Base-by-base conservation (phyloP, 2,797 vertebrate species). In the Hapalemur alaotrensis region DNA sequence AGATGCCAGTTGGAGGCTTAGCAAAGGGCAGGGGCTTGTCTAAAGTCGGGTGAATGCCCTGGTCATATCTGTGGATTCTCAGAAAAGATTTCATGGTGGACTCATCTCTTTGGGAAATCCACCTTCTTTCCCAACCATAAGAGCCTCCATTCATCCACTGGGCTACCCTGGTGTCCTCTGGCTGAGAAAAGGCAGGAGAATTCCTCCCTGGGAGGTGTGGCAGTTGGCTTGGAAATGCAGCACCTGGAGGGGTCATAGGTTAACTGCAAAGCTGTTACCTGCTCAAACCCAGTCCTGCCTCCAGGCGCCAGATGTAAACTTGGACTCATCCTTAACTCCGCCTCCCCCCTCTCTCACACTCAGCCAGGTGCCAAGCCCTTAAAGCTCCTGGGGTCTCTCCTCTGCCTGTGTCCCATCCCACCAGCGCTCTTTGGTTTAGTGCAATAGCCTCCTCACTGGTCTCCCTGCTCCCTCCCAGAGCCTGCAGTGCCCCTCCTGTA, bases 71-170 rank as follows among this genome's bases (percentile, higher is more conserved):
- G 18, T 6, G 20, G 72, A 10, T 11, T 84, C 88, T 79, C 35
- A 35, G 70, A 23, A 50, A 59, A 30, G 52, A 10, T 43, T 59
- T 59, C 28, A 22, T 3, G 9, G 54, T 10, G 35, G 35, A 15
- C 23, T 72, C 65, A 7, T 43, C 38, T 30, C 48, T 20, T 32
- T 2, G 41, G 59, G 41, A 92, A 32, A 41, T 12, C 14, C 15
- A 13, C n/a, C 25, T 78, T 86, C 63, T 30, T 52, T 79, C 18
- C 72, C 14, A 15, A 4, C 78, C n/a, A 63, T 4, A 2, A 5
- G 23, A 97, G 95, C 97, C 98, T 98, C 98, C 97, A 95, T 95
- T 54, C 7, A 18, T 32, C 5, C 13, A 4, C 8, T 0, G 48
- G 70, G 70, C 30, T 79, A 14, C 32, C 18, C 46, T 57, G 52